Conservation (phyloP, 23 tunicate genomes). For the Aplidium turbinatum region DNA sequence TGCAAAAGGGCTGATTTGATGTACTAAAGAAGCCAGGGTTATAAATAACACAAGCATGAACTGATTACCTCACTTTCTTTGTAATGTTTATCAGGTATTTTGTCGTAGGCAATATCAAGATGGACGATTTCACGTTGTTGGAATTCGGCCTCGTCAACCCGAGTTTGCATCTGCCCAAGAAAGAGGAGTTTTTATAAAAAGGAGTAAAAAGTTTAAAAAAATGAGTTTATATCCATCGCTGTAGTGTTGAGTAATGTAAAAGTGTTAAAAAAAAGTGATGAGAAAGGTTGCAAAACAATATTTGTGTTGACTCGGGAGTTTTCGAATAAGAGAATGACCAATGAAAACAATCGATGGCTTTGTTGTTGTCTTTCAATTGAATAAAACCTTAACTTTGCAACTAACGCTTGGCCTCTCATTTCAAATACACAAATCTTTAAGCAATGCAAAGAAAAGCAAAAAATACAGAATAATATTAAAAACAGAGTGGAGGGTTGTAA, state of each 20-base stretch:
- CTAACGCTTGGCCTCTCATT: no score
- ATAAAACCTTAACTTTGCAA: no score
- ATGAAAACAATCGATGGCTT: no score
- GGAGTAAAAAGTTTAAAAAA: not conserved
- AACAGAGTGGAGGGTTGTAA: no score
- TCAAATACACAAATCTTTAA: no score
- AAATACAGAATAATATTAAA: no score
- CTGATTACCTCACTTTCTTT: slow-evolving; percentile 71
- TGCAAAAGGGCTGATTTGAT: not conserved
- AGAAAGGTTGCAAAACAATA: no score
- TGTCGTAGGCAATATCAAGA: slow-evolving; percentile 76
- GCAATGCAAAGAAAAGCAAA: no score
- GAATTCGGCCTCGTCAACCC: slow-evolving; percentile 44
- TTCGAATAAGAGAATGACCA: no score
- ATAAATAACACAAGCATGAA: not conserved
- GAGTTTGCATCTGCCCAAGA: slow-evolving; percentile 11
- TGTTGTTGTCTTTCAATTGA: no score
- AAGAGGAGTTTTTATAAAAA: not conserved
- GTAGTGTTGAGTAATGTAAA: not conserved
- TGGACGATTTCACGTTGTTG: slow-evolving; percentile 49
- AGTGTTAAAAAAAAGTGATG: not conserved
- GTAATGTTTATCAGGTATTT: slow-evolving; percentile 83
- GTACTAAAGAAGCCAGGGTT: not conserved
- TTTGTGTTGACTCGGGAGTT: no score
- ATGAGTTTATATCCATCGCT: not conserved